These are phyloP conservation scores for Pogoniulus pusillus DNA, from an alignment of 2,797 vertebrate genomes.

Conservation along the genomic window DNA sequence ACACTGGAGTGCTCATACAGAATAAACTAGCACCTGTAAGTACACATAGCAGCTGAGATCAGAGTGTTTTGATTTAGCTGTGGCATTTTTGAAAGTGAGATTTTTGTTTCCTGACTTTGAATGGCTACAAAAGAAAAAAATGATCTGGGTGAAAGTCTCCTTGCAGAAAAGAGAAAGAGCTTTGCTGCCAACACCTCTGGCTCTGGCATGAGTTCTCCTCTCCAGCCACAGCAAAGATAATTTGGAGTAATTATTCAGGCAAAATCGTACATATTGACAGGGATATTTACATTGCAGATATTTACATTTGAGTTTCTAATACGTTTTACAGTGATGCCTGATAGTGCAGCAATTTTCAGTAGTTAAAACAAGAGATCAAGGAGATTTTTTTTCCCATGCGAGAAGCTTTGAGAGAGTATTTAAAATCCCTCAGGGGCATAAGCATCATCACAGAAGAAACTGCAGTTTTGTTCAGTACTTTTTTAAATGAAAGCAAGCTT, in stretches of 20 bases:
- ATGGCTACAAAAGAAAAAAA: not conserved
- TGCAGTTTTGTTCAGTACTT: not conserved
- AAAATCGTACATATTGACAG: not conserved
- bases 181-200: not conserved
- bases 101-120: not conserved
- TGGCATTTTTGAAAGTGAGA: not conserved
- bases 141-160: fast-evolving
- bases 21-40: not conserved
- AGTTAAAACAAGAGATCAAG: not conserved
- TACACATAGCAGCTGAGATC: not conserved
- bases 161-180: not conserved
- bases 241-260: not conserved
- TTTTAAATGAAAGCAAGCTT: not conserved
- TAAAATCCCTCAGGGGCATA: not conserved
- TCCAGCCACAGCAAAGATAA: not conserved
- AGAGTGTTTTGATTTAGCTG: not conserved
- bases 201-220: not conserved
- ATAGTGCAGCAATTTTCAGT: not conserved
- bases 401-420: not conserved
- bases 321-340: not conserved
- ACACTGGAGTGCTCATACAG: not conserved
- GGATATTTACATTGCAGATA: not conserved
- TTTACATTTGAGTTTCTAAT: not conserved
- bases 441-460: not conserved
- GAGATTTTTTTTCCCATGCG: not conserved